Evolutionary conservation across 2,797 vertebrate species (phyloP).

Genomic region (Sylvia borin): DNA sequence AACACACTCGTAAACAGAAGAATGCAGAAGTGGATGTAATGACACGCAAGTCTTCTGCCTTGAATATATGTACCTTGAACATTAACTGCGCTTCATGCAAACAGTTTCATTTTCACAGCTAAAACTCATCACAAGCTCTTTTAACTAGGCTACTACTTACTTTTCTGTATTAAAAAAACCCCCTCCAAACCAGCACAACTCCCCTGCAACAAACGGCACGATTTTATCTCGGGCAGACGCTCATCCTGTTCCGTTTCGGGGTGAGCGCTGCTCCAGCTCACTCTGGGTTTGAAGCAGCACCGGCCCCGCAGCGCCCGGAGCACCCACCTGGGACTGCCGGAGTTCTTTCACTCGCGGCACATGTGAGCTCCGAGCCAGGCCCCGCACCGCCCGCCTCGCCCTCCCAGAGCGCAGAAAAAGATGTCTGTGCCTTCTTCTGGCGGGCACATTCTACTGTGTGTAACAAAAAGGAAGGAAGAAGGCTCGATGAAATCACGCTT

Average conservation of each 20-base stretch:
- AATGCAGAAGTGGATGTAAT: neutral
- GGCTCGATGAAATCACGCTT: neutral
- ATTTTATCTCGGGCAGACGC: neutral
- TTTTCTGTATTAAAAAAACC: neutral
- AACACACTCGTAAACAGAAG: neutral
- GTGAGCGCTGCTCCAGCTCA: neutral
- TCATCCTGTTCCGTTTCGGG: neutral
- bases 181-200: neutral
- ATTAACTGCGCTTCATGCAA: neutral
- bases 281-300: fast-evolving
- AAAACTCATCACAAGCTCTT: neutral
- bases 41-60: neutral
- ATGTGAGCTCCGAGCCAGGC: fast-evolving
- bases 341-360: neutral
- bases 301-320: fast-evolving
- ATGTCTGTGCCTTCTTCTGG: neutral
- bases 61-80: neutral
- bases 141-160: neutral
- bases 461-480: slow-evolving; percentile 55
- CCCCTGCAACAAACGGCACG: neutral
- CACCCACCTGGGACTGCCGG: neutral
- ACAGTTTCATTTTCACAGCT: neutral
- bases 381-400: neutral
- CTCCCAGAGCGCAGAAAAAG: neutral
- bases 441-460: neutral